Percentiles rank a stretch among this genome's conserved stretches.
Conservation (phyloP, 1,140 invertebrate species). For the Nephotettix cincticeps region DNA sequence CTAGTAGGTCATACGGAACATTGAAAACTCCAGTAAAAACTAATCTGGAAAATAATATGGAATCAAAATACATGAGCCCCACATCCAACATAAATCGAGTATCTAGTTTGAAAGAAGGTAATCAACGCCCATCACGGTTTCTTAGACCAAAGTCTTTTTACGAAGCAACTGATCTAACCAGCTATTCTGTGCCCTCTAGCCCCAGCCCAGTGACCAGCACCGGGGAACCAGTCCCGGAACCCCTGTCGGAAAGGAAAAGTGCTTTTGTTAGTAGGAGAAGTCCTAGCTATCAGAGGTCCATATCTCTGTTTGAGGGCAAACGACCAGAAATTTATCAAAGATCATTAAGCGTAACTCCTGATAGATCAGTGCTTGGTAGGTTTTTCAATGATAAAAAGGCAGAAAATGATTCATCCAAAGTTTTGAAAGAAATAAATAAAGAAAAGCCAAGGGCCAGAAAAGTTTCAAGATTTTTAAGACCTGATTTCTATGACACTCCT, state of each 20-base stretch:
- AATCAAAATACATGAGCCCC: not conserved
- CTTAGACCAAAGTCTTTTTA: conserved; percentile 5
- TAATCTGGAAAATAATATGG: not conserved
- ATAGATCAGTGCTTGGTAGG: conserved; percentile 26
- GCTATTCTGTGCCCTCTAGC: not conserved
- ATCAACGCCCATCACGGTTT: not conserved
- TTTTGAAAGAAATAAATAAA: not conserved
- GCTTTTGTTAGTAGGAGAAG: conserved; percentile 1
- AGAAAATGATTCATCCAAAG: not conserved
- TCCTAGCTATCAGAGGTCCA: conserved; percentile 25
- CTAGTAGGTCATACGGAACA: not conserved
- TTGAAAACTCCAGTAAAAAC: not conserved
- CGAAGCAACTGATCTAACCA: not conserved
- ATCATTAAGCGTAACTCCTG: conserved; percentile 22
- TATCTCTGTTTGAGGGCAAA: conserved; percentile 12
- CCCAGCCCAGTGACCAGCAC: not conserved
- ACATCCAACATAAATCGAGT: not conserved
- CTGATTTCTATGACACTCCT: conserved; percentile 75
- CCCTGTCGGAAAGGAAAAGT: not conserved
- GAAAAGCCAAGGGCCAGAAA: conserved; percentile 45
- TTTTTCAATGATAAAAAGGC: conserved; percentile 21
- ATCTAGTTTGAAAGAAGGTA: not conserved
- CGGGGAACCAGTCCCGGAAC: not conserved
- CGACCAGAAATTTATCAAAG: not conserved
- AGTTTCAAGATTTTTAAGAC: conserved; percentile 69